phyloP scores from a whole-genome alignment of 2,113 vertebrate species.

The Silurus meridionalis region DNA sequence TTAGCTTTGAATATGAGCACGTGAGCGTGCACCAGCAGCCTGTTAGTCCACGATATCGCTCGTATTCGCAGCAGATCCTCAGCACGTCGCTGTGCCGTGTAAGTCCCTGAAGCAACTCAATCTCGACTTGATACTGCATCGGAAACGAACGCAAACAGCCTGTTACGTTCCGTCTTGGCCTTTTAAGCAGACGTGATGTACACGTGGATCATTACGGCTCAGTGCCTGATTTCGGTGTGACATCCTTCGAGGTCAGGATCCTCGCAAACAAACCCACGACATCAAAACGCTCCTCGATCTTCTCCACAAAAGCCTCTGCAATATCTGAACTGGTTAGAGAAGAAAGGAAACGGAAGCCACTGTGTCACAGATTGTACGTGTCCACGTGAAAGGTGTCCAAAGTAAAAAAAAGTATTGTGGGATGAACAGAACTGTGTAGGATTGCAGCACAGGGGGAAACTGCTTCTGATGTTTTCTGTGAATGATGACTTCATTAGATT shows the following conservation, averaged over 20 bases:
- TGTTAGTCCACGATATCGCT: not conserved
- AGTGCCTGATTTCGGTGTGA: not conserved
- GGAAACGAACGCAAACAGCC: not conserved
- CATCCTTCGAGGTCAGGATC: conserved; percentile 5
- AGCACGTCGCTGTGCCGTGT: not conserved
- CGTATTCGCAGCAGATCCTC: not conserved
- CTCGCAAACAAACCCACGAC: conserved; percentile 24
- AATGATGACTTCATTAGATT: not conserved
- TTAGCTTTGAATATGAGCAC: not conserved
- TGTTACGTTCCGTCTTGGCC: conserved; percentile 5
- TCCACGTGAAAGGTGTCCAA: not conserved
- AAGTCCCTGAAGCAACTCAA: not conserved
- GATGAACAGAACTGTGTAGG: not conserved
- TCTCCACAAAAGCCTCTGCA: not conserved
- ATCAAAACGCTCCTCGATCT: not conserved
- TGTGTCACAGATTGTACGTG: not conserved
- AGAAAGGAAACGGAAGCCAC: not conserved
- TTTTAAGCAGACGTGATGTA: not conserved
- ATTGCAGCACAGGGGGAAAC: no score
- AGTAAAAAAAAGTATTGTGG: not conserved
- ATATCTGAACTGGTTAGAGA: not conserved
- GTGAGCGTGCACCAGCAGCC: not conserved
- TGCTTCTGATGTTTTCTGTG: not conserved
- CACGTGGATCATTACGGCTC: not conserved
- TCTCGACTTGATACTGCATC: not conserved